Conservation (phyloP, 2,113 vertebrate species). For the Halichoeres trimaculatus region DNA sequence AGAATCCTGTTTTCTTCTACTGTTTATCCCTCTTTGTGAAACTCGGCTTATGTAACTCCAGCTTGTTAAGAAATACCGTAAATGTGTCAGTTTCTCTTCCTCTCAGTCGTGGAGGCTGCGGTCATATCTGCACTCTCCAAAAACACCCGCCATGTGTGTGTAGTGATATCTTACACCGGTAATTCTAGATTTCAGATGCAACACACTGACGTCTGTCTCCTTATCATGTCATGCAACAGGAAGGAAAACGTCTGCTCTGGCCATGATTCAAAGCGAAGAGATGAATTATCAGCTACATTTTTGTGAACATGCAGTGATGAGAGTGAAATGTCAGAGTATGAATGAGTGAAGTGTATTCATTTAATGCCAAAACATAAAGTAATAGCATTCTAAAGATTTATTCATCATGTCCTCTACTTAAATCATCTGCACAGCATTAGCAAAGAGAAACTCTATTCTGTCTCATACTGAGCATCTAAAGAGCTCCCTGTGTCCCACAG, state of each 20-base stretch:
- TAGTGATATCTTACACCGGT: not conserved
- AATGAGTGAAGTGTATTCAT: not conserved
- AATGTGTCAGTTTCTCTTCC: conserved; percentile 45
- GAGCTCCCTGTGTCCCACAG: conserved; percentile 25
- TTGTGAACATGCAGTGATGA: too few species aligned
- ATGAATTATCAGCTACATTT: too few species aligned
- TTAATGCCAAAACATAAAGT: not conserved
- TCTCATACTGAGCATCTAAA: conserved; percentile 23
- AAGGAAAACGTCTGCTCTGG: conserved; percentile 8
- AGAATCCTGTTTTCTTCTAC: not conserved
- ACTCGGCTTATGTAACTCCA: not conserved
- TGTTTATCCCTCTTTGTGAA: not conserved
- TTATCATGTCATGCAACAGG: conserved; percentile 1
- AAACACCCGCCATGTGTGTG: not conserved
- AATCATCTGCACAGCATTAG: not conserved
- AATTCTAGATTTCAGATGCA: not conserved
- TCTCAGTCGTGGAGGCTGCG: not conserved
- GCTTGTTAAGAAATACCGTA: not conserved
- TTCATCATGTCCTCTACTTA: not conserved
- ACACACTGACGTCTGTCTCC: conserved; percentile 8
- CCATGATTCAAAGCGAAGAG: conserved; percentile 27
- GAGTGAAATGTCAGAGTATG: too few species aligned
- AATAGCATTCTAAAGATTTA: not conserved
- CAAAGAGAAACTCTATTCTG: not conserved
- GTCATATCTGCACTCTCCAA: not conserved